Evolutionary conservation across 2,797 vertebrate genomes (phyloP).

Genomic region (Phaenicophaeus curvirostris): DNA sequence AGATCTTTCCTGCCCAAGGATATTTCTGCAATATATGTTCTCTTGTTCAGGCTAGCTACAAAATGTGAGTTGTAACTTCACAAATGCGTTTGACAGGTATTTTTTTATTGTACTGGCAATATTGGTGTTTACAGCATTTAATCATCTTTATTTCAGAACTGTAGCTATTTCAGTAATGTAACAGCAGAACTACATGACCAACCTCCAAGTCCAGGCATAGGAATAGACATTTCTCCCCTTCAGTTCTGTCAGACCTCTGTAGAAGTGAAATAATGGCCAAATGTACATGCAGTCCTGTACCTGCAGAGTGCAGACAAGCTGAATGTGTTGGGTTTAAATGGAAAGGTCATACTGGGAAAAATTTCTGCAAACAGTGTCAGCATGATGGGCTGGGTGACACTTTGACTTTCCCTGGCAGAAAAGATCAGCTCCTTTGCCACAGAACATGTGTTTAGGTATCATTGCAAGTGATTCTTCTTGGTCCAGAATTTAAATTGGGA

Average conservation of each 20-base stretch:
- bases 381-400: neutral
- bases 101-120: slow-evolving; percentile 1
- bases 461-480: neutral
- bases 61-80: neutral
- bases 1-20: neutral
- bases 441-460: neutral
- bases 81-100: neutral
- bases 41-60: neutral
- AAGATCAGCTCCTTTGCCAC: neutral
- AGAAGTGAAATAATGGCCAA: slow-evolving; percentile 6
- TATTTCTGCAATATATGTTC: neutral
- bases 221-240: neutral
- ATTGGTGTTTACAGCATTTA: neutral
- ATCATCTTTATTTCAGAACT: slow-evolving; percentile 35
- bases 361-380: slow-evolving; percentile 1
- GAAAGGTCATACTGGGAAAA: neutral
- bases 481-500: slow-evolving; percentile 29
- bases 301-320: neutral
- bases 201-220: neutral
- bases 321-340: neutral
- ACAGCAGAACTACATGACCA: neutral
- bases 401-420: slow-evolving; percentile 18
- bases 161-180: neutral
- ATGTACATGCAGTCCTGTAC: neutral
- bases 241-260: neutral